Evolutionary conservation across 2,797 vertebrate species (phyloP).

Genomic region (Labroides dimidiatus): DNA sequence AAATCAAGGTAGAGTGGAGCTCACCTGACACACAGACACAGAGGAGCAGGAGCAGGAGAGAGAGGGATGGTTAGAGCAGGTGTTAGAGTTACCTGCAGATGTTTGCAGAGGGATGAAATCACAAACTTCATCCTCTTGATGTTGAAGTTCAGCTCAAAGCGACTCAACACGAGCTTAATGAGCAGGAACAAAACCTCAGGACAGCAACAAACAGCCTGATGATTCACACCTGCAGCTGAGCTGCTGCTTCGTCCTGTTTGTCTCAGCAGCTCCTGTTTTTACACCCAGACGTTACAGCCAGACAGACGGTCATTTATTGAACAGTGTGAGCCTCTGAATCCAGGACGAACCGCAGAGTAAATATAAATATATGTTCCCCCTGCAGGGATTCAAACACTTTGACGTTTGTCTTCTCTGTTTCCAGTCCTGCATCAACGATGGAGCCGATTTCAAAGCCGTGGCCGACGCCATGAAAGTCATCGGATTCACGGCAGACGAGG

Average conservation of each 20-base stretch:
- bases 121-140: neutral
- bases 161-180: slow-evolving; percentile 56
- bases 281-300: neutral
- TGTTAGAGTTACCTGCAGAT: neutral
- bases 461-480: slow-evolving; percentile 98
- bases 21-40: too few relatives aligned
- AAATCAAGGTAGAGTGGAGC: slow-evolving; percentile 91
- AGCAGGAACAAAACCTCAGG: slow-evolving; percentile 64
- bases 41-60: neutral
- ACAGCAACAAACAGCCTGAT: slow-evolving; percentile 70
- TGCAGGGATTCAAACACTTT: neutral
- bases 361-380: neutral
- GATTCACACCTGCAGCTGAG: slow-evolving; percentile 64
- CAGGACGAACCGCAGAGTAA: neutral
- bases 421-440: slow-evolving; percentile 93
- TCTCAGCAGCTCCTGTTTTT: slow-evolving; percentile 32
- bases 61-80: neutral
- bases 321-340: slow-evolving; percentile 7
- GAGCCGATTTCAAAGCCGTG: slow-evolving; percentile 94
- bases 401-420: neutral
- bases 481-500: slow-evolving; percentile 94
- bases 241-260: slow-evolving; percentile 21
- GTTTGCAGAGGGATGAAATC: slow-evolving; percentile 24
- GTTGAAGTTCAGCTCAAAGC: too few relatives aligned
- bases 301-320: slow-evolving; percentile 26